Evolutionary conservation across 2,888 invertebrate genomes (phyloP).

Genomic region (Caenorhabditis doughertyi): DNA sequence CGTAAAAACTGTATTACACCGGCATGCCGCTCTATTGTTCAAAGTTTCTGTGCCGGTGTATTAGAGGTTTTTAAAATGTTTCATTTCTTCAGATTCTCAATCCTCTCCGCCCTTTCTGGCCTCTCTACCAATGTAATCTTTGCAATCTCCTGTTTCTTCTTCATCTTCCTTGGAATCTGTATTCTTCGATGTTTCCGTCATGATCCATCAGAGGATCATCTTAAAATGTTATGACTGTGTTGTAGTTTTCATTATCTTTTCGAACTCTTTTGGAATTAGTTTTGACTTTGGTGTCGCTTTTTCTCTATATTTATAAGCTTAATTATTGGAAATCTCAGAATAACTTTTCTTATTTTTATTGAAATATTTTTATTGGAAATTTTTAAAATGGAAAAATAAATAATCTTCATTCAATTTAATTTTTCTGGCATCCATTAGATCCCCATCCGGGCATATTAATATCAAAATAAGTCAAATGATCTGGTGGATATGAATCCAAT

Average conservation of each 20-base stretch:
- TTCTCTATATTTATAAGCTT: not conserved
- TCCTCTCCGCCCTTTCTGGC: not conserved
- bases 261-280: not conserved
- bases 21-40: too few species aligned
- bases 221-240: conserved; percentile 25
- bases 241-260: not conserved
- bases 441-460: conserved; percentile 66
- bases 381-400: conserved; percentile 7
- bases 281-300: not conserved
- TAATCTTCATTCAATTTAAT: conserved; percentile 15
- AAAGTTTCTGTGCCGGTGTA: too few species aligned
- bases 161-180: conserved; percentile 26
- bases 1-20: too few species aligned
- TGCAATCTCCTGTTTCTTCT: conserved; percentile 21
- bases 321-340: too few species aligned
- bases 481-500: conserved; percentile 51
- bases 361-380: too few species aligned
- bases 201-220: conserved; percentile 14
- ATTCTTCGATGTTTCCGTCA: conserved; percentile 28
- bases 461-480: conserved; percentile 70
- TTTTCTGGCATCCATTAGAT: conserved; percentile 51
- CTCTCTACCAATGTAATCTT: conserved; percentile 22
- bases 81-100: not conserved
- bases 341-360: too few species aligned
- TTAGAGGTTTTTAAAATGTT: too few species aligned